phyloP scores from a whole-genome alignment of 2,113 vertebrate species.

The Pangasianodon hypophthalmus region DNA sequence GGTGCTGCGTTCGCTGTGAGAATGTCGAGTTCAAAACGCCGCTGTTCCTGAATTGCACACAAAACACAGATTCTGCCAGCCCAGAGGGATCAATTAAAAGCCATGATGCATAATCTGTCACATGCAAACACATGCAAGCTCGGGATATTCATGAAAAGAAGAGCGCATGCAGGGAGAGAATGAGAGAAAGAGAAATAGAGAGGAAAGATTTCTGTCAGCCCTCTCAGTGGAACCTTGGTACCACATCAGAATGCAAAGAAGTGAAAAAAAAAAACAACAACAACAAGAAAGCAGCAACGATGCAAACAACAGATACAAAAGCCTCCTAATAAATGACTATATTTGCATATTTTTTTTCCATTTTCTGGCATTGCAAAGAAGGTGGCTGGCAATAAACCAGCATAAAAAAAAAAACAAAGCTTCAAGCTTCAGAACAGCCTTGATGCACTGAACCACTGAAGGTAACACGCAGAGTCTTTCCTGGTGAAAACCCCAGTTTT shows the following conservation, averaged over 20 bases:
- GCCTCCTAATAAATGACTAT: constrained; percentile 26
- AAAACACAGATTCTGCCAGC: constrained; percentile 60
- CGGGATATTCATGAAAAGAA: constrained; percentile 60
- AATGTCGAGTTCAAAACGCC: constrained; percentile 64
- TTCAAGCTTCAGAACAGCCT: constrained; percentile 21
- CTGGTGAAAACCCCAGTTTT: neutral
- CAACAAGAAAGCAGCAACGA: constrained; percentile 19
- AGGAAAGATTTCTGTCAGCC: constrained; percentile 21
- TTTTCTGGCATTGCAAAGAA: constrained; percentile 10
- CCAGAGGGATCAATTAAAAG: constrained; percentile 78
- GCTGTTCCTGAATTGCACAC: constrained; percentile 55
- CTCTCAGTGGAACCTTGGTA: constrained; percentile 41
- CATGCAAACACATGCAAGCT: constrained; percentile 39
- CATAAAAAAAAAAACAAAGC: constrained; percentile 17
- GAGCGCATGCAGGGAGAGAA: neutral
- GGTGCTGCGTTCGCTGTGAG: constrained; percentile 48
- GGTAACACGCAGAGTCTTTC: neutral
- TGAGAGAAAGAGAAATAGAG: neutral
- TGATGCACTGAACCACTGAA: neutral
- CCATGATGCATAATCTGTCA: constrained; percentile 68
- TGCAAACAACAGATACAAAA: constrained; percentile 50
- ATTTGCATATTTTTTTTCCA: constrained; percentile 51
- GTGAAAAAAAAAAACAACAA: neutral
- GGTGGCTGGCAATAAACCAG: neutral
- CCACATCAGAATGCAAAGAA: constrained; percentile 53